A percentile compares a stretch with the other conserved stretches of the same genome.
Evolutionary conservation across 2,113 vertebrate species (phyloP).

Genomic region (Salvelinus sp.): DNA sequence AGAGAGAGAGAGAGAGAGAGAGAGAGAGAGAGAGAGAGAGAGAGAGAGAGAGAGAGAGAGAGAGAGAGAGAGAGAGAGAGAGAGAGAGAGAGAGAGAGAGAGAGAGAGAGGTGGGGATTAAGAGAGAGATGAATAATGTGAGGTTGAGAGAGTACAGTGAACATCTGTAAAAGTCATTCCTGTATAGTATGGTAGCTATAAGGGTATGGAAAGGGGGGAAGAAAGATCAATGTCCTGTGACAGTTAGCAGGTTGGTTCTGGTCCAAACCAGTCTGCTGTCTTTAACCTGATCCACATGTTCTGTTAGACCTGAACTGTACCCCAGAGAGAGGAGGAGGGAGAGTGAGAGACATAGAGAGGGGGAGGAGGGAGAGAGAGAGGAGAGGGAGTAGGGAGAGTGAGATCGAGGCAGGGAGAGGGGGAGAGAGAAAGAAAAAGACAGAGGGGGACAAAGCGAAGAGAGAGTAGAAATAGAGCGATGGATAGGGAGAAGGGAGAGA

Average conservation of each 20-base stretch:
- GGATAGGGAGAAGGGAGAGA: no score
- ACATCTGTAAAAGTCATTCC: slow-evolving; percentile 77
- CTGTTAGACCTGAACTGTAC: not conserved
- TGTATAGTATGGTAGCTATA: slow-evolving; percentile 53
- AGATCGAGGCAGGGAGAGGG: not conserved
- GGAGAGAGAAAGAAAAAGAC: not conserved
- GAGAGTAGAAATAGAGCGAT: no score
- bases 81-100: not conserved
- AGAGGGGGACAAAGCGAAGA: not conserved
- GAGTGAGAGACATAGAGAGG: not conserved
- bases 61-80: not conserved
- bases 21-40: slow-evolving; percentile 2
- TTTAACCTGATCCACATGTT: slow-evolving; percentile 76
- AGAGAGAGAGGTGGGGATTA: not conserved
- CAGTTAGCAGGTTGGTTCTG: slow-evolving; percentile 63
- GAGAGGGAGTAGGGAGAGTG: not conserved
- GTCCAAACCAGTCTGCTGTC: slow-evolving; percentile 57
- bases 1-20: slow-evolving; percentile 9
- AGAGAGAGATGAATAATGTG: not conserved
- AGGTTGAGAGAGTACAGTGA: slow-evolving; percentile 39
- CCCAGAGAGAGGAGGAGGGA: not conserved
- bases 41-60: slow-evolving; percentile 1
- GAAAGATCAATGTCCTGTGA: slow-evolving; percentile 81
- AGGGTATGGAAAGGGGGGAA: slow-evolving; percentile 60
- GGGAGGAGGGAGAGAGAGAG: not conserved